Conservation (phyloP, 2,113 vertebrate species). For the Colossoma macropomum region DNA sequence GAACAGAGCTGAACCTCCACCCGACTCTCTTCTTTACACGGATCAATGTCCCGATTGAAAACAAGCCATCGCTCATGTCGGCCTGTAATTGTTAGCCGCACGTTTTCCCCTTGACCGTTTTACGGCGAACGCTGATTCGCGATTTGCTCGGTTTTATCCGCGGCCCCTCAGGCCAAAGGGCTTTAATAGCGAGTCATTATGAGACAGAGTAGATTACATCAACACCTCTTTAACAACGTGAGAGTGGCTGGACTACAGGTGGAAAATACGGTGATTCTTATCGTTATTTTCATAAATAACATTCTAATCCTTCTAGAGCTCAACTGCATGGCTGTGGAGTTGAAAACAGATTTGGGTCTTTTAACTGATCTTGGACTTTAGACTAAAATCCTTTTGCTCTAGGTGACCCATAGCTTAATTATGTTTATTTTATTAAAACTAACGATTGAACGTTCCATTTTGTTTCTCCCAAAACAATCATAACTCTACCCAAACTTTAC, state of each 20-base stretch:
- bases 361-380: no score
- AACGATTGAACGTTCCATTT: no score
- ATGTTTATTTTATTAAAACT: no score
- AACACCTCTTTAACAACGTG: neutral
- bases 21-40: neutral
- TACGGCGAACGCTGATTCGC: neutral
- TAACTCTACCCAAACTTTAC: no score
- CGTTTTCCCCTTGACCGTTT: neutral
- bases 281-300: no score
- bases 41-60: slow-evolving; percentile 25
- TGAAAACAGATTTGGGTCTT: no score
- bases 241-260: neutral
- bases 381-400: no score
- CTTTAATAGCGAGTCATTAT: neutral
- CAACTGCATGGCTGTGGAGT: no score
- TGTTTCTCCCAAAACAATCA: no score
- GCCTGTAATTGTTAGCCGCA: neutral
- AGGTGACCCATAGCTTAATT: no score
- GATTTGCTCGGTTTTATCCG: slow-evolving; percentile 6
- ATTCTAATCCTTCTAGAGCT: no score
- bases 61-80: neutral
- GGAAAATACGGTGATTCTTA: neutral
- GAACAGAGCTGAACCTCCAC: neutral
- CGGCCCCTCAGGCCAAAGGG: neutral
- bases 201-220: neutral